Evolutionary conservation across 2,888 invertebrate species (phyloP).

Genomic region (Leptinotarsa haldemani): DNA sequence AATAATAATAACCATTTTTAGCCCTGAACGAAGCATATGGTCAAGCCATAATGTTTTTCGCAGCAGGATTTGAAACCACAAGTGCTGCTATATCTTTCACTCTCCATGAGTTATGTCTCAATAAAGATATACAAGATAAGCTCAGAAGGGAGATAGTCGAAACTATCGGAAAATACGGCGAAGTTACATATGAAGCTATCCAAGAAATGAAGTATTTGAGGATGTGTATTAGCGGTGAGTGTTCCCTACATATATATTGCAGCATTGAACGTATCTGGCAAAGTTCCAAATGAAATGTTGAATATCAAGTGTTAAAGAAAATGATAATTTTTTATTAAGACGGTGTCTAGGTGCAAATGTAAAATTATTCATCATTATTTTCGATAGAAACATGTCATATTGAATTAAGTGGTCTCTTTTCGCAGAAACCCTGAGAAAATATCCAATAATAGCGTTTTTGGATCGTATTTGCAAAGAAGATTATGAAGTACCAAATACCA

Average conservation of each 20-base stretch:
- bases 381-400: not conserved
- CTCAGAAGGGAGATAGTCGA: conserved; percentile 67
- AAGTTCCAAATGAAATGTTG: too few relatives aligned
- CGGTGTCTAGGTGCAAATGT: too few relatives aligned
- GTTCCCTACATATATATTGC: not conserved
- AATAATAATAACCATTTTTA: too few relatives aligned
- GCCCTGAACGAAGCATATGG: too few relatives aligned
- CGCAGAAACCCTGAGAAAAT: conserved; percentile 40
- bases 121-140: conserved; percentile 68
- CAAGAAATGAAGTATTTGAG: conserved; percentile 69
- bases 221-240: conserved; percentile 32
- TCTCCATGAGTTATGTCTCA: conserved; percentile 68
- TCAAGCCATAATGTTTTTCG: conserved; percentile 65
- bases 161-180: conserved; percentile 60
- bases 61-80: conserved; percentile 73
- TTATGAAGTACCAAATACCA: conserved; percentile 53
- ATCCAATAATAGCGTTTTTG: conserved; percentile 35
- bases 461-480: conserved; percentile 49
- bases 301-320: too few relatives aligned
- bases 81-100: conserved; percentile 70
- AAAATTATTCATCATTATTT: too few relatives aligned
- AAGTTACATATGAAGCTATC: conserved; percentile 67
- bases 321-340: too few relatives aligned
- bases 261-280: too few relatives aligned
- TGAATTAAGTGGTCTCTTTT: not conserved